These are phyloP conservation scores for Isurus oxyrinchus DNA, from an alignment of 2,113 vertebrate species.

Conservation along the genomic window DNA sequence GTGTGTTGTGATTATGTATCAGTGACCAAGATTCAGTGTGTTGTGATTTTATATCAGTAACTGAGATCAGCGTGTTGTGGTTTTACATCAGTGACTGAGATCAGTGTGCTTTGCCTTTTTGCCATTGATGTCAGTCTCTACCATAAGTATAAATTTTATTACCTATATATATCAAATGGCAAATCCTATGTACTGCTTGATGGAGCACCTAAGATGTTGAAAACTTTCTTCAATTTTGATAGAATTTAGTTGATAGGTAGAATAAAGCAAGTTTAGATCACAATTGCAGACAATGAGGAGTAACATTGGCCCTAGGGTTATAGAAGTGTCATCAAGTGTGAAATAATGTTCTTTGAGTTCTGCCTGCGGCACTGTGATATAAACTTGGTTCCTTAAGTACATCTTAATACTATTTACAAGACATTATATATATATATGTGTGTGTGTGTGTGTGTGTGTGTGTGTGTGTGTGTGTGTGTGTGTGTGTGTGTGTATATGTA, in stretches of 20 bases:
- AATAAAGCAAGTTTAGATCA: slow-evolving; percentile 1
- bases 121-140: too few relatives aligned
- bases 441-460: too few relatives aligned
- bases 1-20: neutral
- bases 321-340: slow-evolving; percentile 6
- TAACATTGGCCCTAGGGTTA: slow-evolving; percentile 22
- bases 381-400: neutral
- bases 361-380: neutral
- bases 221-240: slow-evolving; percentile 21
- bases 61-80: neutral
- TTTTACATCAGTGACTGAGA: neutral
- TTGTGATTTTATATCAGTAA: neutral
- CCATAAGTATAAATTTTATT: neutral
- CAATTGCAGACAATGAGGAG: neutral
- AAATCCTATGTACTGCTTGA: neutral
- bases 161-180: slow-evolving; percentile 4
- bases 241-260: slow-evolving; percentile 25
- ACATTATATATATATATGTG: too few relatives aligned
- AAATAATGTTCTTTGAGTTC: slow-evolving; percentile 21
- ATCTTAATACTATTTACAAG: neutral
- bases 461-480: too few relatives aligned
- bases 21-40: neutral
- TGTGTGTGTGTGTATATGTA: too few relatives aligned
- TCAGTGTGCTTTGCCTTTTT: neutral
- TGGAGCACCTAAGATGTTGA: slow-evolving; percentile 9